Percentiles rank a stretch among this genome's conserved stretches.
Conservation (phyloP, 2,888 invertebrate genomes). For the Macaria liturata region DNA sequence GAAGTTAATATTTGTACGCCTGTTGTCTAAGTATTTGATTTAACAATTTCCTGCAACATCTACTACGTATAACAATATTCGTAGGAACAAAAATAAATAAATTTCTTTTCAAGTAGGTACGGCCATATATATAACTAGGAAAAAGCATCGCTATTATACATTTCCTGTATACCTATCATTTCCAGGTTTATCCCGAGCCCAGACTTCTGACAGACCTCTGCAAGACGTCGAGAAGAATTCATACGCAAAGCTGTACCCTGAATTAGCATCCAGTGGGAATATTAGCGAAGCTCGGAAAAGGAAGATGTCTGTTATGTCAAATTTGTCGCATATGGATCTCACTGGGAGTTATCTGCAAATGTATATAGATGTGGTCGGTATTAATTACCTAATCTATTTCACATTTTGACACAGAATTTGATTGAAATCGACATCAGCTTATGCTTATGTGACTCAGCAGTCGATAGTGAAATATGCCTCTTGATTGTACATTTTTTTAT, state of each 20-base stretch:
- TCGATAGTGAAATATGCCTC: too few relatives aligned
- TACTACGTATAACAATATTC: too few relatives aligned
- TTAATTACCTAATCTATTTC: constrained; percentile 3
- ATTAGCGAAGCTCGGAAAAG: constrained; percentile 79
- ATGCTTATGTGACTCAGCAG: too few relatives aligned
- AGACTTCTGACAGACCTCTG: constrained; percentile 76
- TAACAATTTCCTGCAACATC: too few relatives aligned
- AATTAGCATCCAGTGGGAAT: constrained; percentile 75
- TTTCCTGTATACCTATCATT: background rate
- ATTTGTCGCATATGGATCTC: constrained; percentile 89
- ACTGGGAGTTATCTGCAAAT: constrained; percentile 88
- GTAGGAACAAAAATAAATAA: too few relatives aligned
- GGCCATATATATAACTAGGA: too few relatives aligned
- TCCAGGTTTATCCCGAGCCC: constrained; percentile 67
- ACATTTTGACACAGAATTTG: too few relatives aligned
- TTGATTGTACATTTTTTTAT: too few relatives aligned
- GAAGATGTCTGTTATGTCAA: constrained; percentile 87
- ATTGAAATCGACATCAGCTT: too few relatives aligned
- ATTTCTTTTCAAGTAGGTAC: too few relatives aligned
- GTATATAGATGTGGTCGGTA: constrained; percentile 84
- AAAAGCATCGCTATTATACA: background rate
- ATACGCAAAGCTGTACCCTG: constrained; percentile 50
- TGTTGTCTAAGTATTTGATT: too few relatives aligned
- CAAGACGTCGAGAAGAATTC: constrained; percentile 68
- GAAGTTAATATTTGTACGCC: too few relatives aligned